Evolutionary conservation across 2,113 vertebrate genomes (phyloP).

Genomic region (Spermophilus dauricus): DNA sequence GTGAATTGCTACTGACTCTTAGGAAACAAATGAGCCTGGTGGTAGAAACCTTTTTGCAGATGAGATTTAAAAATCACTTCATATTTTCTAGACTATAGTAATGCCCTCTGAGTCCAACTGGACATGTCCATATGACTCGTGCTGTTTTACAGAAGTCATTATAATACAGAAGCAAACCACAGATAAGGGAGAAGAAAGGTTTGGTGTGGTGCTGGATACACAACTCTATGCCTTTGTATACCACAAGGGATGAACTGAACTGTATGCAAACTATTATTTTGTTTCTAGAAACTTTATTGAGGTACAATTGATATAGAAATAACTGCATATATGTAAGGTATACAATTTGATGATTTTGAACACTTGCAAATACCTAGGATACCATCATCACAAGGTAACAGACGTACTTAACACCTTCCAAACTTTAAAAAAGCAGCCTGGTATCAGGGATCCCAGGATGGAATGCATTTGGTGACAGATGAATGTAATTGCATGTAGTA

Average conservation of each 20-base stretch:
- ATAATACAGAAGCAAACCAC: not conserved
- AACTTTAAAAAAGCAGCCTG: not conserved
- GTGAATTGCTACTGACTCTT: not conserved
- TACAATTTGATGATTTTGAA: not conserved
- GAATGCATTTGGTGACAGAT: not conserved
- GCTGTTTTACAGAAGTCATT: constrained; percentile 32
- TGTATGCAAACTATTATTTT: not conserved
- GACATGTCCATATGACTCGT: not conserved
- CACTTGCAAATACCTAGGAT: not conserved
- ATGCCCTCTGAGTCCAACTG: not conserved
- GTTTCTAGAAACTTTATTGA: not conserved
- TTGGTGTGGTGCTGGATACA: not conserved
- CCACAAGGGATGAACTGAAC: not conserved
- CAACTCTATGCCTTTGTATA: not conserved
- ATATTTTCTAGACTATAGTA: not conserved
- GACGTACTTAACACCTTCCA: not conserved
- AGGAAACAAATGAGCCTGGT: not conserved
- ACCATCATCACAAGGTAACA: not conserved
- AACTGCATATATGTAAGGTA: not conserved
- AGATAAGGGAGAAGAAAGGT: not conserved
- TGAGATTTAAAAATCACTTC: constrained; percentile 2
- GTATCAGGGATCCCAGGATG: not conserved
- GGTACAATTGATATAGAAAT: not conserved
- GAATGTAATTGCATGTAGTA: not conserved
- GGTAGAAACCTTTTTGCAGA: not conserved